phyloP scores from a whole-genome alignment of 2,888 invertebrate genomes.

The Melangyna quadrimaculata region DNA sequence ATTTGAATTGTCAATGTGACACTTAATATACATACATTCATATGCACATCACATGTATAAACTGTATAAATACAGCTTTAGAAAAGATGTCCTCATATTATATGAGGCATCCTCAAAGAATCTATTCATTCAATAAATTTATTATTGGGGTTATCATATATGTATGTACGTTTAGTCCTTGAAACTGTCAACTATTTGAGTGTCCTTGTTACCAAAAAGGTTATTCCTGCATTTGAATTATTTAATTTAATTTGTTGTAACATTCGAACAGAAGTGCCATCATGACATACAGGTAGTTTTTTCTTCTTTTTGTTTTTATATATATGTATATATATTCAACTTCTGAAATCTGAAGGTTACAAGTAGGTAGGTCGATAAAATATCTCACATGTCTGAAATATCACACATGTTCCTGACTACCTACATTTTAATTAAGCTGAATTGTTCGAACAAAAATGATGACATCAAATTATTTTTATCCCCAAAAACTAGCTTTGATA shows the following conservation, averaged over 20 bases:
- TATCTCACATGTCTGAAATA: background rate
- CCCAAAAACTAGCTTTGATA: background rate
- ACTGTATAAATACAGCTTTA: too few species aligned
- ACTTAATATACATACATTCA: background rate
- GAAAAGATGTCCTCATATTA: slow-evolving; percentile 1
- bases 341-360: slow-evolving; percentile 4
- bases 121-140: slow-evolving; percentile 24
- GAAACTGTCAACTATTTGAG: slow-evolving; percentile 31
- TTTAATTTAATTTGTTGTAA: slow-evolving; percentile 51
- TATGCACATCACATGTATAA: too few species aligned
- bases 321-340: too few species aligned
- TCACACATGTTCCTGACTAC: background rate
- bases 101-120: background rate
- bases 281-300: slow-evolving; percentile 23
- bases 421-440: background rate
- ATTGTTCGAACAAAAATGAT: background rate
- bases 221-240: slow-evolving; percentile 29
- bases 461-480: background rate
- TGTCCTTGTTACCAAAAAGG: slow-evolving; percentile 26
- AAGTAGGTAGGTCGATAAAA: slow-evolving; percentile 11
- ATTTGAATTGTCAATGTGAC: background rate
- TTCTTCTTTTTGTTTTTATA: too few species aligned
- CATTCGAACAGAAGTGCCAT: slow-evolving; percentile 35
- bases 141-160: slow-evolving; percentile 18
- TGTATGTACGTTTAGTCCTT: slow-evolving; percentile 23